Percentiles rank a stretch among this genome's conserved stretches.
These are phyloP conservation scores for Lithobates sylvaticus DNA, from an alignment of 2,797 vertebrate genomes.

Conservation along the genomic window DNA sequence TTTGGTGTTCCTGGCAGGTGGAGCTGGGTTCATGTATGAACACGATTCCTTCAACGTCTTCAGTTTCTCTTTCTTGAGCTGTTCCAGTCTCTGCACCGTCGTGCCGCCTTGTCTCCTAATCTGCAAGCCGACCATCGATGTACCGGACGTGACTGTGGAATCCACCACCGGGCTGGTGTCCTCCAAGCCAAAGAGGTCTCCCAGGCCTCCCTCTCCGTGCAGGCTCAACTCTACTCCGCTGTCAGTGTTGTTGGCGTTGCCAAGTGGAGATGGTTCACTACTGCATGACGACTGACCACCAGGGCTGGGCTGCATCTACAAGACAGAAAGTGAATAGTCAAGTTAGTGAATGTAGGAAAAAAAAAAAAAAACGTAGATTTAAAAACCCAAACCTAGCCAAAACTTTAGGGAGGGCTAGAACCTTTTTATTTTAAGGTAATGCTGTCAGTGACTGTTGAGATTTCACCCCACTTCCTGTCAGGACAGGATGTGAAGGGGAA, in stretches of 20 bases:
- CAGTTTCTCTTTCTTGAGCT: slow-evolving; percentile 96
- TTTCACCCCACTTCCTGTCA: too few relatives aligned
- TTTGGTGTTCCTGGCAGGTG: slow-evolving; percentile 88
- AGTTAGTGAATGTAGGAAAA: background rate
- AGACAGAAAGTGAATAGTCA: background rate
- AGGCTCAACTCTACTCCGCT: slow-evolving; percentile 96
- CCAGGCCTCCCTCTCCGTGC: slow-evolving; percentile 94
- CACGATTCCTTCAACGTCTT: slow-evolving; percentile 93
- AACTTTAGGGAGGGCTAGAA: background rate
- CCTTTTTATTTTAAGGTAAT: background rate
- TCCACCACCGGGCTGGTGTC: slow-evolving; percentile 88
- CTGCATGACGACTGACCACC: slow-evolving; percentile 97
- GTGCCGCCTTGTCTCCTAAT: slow-evolving; percentile 86
- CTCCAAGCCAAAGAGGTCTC: slow-evolving; percentile 90
- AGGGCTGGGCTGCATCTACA: slow-evolving; percentile 96
- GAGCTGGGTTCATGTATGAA: slow-evolving; percentile 86
- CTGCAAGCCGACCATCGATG: slow-evolving; percentile 85
- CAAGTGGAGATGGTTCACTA: slow-evolving; percentile 96
- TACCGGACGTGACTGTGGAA: slow-evolving; percentile 85
- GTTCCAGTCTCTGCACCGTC: slow-evolving; percentile 90
- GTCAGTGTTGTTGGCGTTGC: slow-evolving; percentile 96
- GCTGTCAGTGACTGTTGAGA: too few relatives aligned
- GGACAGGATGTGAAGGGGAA: too few relatives aligned
- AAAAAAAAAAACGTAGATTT: background rate
- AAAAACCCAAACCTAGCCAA: background rate